Evolutionary conservation across 2,888 invertebrate species (phyloP).

Genomic region (Drosophila paranaensis): DNA sequence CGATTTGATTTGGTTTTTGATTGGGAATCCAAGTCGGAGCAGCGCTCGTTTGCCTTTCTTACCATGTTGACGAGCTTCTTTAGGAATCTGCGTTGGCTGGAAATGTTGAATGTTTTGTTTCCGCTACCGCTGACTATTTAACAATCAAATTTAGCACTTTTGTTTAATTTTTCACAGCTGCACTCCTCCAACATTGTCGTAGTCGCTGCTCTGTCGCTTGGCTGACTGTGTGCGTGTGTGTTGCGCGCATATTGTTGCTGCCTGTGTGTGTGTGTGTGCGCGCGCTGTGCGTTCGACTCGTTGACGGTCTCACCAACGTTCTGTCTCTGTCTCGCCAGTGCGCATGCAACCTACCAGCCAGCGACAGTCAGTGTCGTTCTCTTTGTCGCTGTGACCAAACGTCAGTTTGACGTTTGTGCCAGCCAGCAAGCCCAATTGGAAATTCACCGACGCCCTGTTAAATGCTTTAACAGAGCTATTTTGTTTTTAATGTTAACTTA

Average conservation of each 20-base stretch:
- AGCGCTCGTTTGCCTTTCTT: slow-evolving; percentile 31
- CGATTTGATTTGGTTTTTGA: slow-evolving; percentile 38
- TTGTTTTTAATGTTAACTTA: not conserved
- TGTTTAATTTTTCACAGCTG: slow-evolving; percentile 68
- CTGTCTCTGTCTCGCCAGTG: slow-evolving; percentile 56
- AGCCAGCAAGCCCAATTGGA: slow-evolving; percentile 53
- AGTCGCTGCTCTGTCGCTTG: slow-evolving; percentile 58
- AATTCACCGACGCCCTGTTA: slow-evolving; percentile 34
- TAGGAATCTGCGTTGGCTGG: slow-evolving; percentile 62
- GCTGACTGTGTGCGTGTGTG: slow-evolving; percentile 19
- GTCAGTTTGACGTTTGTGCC: slow-evolving; percentile 70
- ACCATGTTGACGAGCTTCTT: slow-evolving; percentile 75
- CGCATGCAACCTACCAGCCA: slow-evolving; percentile 35
- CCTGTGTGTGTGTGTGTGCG: slow-evolving; percentile 40
- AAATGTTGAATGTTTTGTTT: slow-evolving; percentile 67
- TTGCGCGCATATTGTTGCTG: slow-evolving; percentile 16
- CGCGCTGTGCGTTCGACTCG: slow-evolving; percentile 62
- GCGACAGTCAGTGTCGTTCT: slow-evolving; percentile 68
- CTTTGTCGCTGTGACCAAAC: slow-evolving; percentile 67
- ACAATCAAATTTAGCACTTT: slow-evolving; percentile 56
- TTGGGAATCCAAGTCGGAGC: slow-evolving; percentile 14
- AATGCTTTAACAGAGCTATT: slow-evolving; percentile 7
- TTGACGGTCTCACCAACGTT: slow-evolving; percentile 71
- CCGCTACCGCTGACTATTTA: slow-evolving; percentile 24
- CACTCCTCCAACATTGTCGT: slow-evolving; percentile 67